Evolutionary conservation across 2,888 invertebrate species (phyloP), one percentile per base, ranked within the genome.

Genomic region (Coenonympha arcania): DNA sequence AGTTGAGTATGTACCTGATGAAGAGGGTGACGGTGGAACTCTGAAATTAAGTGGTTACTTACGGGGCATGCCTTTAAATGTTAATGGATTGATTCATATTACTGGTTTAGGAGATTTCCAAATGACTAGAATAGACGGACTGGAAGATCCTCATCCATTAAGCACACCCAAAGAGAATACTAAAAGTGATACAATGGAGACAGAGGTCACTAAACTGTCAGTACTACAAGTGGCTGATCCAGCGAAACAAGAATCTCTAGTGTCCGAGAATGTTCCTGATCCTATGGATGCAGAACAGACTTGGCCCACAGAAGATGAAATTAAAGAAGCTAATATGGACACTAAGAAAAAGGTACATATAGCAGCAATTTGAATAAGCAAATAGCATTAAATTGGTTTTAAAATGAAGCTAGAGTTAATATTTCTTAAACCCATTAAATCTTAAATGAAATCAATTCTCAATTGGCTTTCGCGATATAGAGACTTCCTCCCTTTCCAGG

Each of bases 231-330:
- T 73, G 26, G 90, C 90, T 15, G 90, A 94, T 77, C 89, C 91
- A 1, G 63, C 66, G 0, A 89, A 90, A 66, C 94, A 94, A 79
- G 92, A 92, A 66, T 90, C 91, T 45, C 84, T 98, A 30, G 88
- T 91, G 50, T 87, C 89, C 19, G 97, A 96, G 83, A 94, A 94
- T 77, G 80, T 91, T 45, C 92, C 93, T 1, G 95, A 98, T 84
- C 92, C 92, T 4, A 94, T 98, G 95, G 94, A 96, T 71, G 95
- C 93, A 1, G 98, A 98, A 73, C 98, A 98, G 79, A 98, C 97
- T 0, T 98, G 96, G 96, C 98, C 98, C 0, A 96, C 96, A 11
- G 93, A 93, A 58, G 95, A 97, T 68, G 97, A 98, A 80, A 89
- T 96, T 55, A 89, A 90, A 56, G 89, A 91, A 61, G 92, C 94